These are phyloP conservation scores for Wiebesia pumilae DNA, from an alignment of 1,140 invertebrate genomes.

Conservation along the genomic window DNA sequence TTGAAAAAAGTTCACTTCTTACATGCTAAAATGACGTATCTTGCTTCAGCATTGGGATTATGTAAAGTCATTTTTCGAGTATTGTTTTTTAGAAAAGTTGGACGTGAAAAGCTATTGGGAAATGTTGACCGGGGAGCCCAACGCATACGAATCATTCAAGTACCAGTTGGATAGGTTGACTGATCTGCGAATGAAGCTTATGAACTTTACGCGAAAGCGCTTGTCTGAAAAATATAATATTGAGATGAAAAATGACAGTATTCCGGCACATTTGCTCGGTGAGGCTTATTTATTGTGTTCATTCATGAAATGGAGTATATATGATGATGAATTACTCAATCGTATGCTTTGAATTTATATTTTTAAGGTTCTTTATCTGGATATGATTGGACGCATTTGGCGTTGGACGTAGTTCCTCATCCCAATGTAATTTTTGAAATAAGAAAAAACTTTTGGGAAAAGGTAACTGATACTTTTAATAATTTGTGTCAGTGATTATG, in stretches of 20 bases:
- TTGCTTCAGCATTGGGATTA: not conserved
- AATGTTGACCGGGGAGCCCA: constrained; percentile 74
- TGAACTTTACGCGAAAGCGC: constrained; percentile 73
- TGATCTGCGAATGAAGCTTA: constrained; percentile 76
- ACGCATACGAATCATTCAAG: constrained; percentile 73
- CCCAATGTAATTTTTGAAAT: constrained; percentile 76
- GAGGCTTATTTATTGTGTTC: constrained; percentile 56
- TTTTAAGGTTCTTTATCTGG: constrained; percentile 76
- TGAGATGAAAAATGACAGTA: constrained; percentile 62
- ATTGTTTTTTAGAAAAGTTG: constrained; percentile 58
- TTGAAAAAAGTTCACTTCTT: not conserved
- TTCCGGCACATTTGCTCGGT: constrained; percentile 78
- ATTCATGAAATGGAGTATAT: not conserved
- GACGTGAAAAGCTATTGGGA: constrained; percentile 78
- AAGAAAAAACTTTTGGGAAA: constrained; percentile 76
- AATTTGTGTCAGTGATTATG: not conserved
- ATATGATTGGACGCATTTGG: constrained; percentile 78
- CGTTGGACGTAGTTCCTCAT: constrained; percentile 76
- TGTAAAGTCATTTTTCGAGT: not conserved
- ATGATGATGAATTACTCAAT: too few species aligned
- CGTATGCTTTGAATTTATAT: constrained; percentile 32
- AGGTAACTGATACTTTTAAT: constrained; percentile 66
- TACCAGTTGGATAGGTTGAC: constrained; percentile 76
- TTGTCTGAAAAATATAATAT: constrained; percentile 68
- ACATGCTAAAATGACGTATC: not conserved